These are phyloP conservation scores for Sinotaia quadrata DNA, from an alignment of 2,888 invertebrate genomes.

Conservation along the genomic window DNA sequence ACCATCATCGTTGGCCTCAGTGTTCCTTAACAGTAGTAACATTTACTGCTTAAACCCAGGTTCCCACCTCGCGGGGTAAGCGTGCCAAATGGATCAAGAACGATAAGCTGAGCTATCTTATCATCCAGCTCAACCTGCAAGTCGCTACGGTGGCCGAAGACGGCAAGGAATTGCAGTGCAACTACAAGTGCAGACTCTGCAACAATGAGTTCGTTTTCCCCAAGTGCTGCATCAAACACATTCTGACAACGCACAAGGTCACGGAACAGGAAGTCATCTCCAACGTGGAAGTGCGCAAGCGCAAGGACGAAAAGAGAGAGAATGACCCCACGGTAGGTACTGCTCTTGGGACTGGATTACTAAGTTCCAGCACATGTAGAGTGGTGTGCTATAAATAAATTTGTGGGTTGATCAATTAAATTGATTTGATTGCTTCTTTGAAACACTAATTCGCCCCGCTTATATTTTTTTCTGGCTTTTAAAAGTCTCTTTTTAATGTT, in stretches of 20 bases:
- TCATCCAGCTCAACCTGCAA: constrained; percentile 19
- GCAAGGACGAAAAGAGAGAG: constrained; percentile 8
- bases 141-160: constrained; percentile 10
- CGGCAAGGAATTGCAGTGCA: constrained; percentile 36
- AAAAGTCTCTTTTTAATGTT: too few species aligned
- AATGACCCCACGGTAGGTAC: not conserved
- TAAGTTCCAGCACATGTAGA: too few species aligned
- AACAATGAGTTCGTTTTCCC: constrained; percentile 55
- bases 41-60: too few species aligned
- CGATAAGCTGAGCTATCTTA: constrained; percentile 25
- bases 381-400: too few species aligned
- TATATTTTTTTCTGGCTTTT: too few species aligned
- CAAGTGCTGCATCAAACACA: constrained; percentile 53
- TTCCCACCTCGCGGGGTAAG: constrained; percentile 14
- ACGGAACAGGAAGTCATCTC: constrained; percentile 41
- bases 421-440: too few species aligned
- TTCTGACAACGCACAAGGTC: constrained; percentile 53
- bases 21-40: too few species aligned
- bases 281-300: constrained; percentile 28
- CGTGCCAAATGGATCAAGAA: constrained; percentile 27
- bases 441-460: too few species aligned
- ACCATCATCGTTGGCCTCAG: too few species aligned
- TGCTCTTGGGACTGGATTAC: too few species aligned
- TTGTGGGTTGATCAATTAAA: too few species aligned
- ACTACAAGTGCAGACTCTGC: constrained; percentile 52